These are phyloP conservation scores for Beris chalybata DNA, from an alignment of 2,888 invertebrate species.

Conservation along the genomic window DNA sequence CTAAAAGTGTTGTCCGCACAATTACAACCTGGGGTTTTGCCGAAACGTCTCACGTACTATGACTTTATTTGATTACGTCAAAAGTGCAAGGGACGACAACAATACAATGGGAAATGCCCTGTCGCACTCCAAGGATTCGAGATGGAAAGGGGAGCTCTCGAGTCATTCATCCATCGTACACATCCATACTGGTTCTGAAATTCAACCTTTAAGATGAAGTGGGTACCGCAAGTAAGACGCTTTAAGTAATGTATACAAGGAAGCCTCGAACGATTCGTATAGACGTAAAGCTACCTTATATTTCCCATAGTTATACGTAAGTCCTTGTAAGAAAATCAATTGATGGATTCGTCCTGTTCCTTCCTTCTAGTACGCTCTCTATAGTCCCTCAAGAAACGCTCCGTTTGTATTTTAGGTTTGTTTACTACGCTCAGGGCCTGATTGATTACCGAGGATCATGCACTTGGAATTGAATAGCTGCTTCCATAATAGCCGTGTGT, in stretches of 20 bases:
- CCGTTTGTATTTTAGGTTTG: background rate
- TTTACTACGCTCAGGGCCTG: slow-evolving; percentile 5
- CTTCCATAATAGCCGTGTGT: background rate
- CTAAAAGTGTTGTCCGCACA: slow-evolving; percentile 26
- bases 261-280: background rate
- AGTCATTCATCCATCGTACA: background rate
- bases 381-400: background rate
- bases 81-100: slow-evolving; percentile 17
- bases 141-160: background rate
- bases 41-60: slow-evolving; percentile 23
- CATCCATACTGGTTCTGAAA: too few relatives aligned
- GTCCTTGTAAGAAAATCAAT: slow-evolving; percentile 18
- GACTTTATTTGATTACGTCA: slow-evolving; percentile 17
- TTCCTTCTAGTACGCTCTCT: background rate
- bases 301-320: too few relatives aligned
- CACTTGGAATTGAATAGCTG: slow-evolving; percentile 15
- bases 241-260: slow-evolving; percentile 3
- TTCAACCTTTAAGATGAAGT: too few relatives aligned
- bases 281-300: background rate
- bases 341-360: slow-evolving; percentile 25
- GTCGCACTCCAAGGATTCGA: background rate
- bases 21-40: slow-evolving; percentile 1
- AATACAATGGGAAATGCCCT: background rate
- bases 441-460: slow-evolving; percentile 30
- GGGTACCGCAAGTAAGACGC: too few relatives aligned